These are phyloP conservation scores for Corvus cornix DNA, from an alignment of 2,113 vertebrate species.

Conservation along the genomic window DNA sequence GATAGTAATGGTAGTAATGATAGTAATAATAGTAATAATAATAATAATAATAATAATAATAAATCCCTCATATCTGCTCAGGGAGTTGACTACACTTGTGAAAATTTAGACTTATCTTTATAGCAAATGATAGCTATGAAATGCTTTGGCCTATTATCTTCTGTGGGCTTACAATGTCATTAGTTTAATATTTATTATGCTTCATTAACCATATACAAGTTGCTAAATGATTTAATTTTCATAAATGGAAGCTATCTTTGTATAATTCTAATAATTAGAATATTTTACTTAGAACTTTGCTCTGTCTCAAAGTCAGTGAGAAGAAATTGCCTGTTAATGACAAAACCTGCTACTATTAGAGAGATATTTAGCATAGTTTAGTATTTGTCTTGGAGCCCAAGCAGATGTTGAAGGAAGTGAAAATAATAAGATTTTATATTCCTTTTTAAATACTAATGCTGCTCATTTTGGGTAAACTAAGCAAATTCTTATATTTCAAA, in stretches of 20 bases:
- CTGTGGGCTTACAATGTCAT: conserved; percentile 20
- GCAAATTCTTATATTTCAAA: neutral
- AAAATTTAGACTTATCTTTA: neutral
- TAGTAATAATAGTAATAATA: neutral
- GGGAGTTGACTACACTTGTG: neutral
- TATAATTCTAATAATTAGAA: conserved; percentile 24
- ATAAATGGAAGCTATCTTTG: conserved; percentile 29
- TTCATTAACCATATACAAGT: conserved; percentile 50
- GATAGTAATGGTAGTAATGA: neutral
- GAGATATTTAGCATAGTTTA: neutral
- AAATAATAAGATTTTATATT: neutral
- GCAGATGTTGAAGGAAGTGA: neutral
- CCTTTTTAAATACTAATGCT: neutral
- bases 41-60: neutral
- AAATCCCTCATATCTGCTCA: neutral
- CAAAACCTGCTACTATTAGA: neutral
- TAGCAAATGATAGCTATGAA: neutral
- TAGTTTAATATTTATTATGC: conserved; percentile 41
- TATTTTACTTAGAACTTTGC: neutral
- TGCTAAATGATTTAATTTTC: conserved; percentile 52
- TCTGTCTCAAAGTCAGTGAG: neutral
- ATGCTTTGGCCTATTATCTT: conserved; percentile 23
- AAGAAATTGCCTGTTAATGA: conserved; percentile 2
- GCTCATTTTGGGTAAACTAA: neutral
- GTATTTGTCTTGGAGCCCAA: neutral